phyloP scores from a whole-genome alignment of 2,888 invertebrate genomes.

The Chirona hameri region DNA sequence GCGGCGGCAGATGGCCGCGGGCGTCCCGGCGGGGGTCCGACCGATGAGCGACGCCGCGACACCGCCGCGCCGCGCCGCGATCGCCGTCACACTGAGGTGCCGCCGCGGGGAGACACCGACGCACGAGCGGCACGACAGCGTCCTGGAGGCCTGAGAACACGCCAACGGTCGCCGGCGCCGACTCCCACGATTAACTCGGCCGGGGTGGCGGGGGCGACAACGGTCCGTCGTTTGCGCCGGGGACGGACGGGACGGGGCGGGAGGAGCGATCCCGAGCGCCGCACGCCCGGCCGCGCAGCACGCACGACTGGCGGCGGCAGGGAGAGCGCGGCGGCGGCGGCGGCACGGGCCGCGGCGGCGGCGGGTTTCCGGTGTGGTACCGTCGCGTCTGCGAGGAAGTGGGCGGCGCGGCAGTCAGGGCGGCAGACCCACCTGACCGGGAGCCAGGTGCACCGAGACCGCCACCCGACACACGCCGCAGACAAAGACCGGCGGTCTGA shows the following conservation, averaged over 20 bases:
- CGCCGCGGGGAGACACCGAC: not conserved
- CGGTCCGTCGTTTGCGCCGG: not conserved
- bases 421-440: not conserved
- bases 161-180: not conserved
- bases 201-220: not conserved
- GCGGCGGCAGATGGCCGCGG: not conserved
- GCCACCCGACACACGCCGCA: not conserved
- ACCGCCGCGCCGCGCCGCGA: not conserved
- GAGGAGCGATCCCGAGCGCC: not conserved
- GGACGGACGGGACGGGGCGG: not conserved
- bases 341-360: conserved; percentile 27
- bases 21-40: conserved; percentile 40
- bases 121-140: not conserved
- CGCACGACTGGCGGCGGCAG: not conserved
- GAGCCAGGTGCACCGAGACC: not conserved
- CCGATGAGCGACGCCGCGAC: not conserved
- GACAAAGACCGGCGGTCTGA: not conserved
- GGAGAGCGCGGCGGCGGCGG: conserved; percentile 13
- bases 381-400: not conserved
- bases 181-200: not conserved
- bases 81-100: too few species aligned
- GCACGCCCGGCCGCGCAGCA: not conserved
- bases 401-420: not conserved
- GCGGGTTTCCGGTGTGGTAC: not conserved
- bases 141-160: not conserved